phyloP scores from a whole-genome alignment of 2,113 vertebrate genomes.

The Labrus mixtus region DNA sequence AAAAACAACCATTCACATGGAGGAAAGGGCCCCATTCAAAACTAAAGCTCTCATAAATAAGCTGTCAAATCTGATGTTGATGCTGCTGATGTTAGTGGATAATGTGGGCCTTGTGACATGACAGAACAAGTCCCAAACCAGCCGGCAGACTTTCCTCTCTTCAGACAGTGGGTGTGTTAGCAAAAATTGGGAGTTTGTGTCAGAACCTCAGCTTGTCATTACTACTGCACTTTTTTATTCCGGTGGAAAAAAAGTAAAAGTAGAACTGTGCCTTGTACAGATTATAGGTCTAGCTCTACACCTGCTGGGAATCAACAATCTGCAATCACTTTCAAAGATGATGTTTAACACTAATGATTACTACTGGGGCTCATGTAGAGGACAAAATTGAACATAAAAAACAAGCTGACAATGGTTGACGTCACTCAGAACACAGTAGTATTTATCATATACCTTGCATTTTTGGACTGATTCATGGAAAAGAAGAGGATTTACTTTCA shows the following conservation, averaged over 20 bases:
- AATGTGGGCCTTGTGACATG: slow-evolving; percentile 46
- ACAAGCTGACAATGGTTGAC: background rate
- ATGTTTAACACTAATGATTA: slow-evolving; percentile 20
- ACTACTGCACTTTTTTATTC: slow-evolving; percentile 42
- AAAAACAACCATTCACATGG: slow-evolving; percentile 37
- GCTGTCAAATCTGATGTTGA: slow-evolving; percentile 54
- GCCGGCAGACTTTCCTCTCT: slow-evolving; percentile 47
- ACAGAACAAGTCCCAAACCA: slow-evolving; percentile 24
- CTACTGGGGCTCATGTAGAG: background rate
- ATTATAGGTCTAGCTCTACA: slow-evolving; percentile 6
- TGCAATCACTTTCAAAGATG: slow-evolving; percentile 28
- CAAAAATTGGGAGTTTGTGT: slow-evolving; percentile 23
- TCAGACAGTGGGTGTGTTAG: slow-evolving; percentile 3
- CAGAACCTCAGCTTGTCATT: slow-evolving; percentile 46
- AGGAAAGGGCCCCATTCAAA: slow-evolving; percentile 3
- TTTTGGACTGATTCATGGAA: background rate
- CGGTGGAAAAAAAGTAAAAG: slow-evolving; percentile 33
- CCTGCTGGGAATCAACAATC: slow-evolving; percentile 4
- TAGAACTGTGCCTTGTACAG: background rate
- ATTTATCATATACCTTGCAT: background rate
- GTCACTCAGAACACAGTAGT: background rate
- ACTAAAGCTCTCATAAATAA: slow-evolving; percentile 33
- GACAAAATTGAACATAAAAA: slow-evolving; percentile 1
- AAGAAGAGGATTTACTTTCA: background rate
- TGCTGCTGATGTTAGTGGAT: slow-evolving; percentile 56